These are phyloP conservation scores for Mionectes olivaceus DNA, from an alignment of 2,797 vertebrate species.

Conservation along the genomic window DNA sequence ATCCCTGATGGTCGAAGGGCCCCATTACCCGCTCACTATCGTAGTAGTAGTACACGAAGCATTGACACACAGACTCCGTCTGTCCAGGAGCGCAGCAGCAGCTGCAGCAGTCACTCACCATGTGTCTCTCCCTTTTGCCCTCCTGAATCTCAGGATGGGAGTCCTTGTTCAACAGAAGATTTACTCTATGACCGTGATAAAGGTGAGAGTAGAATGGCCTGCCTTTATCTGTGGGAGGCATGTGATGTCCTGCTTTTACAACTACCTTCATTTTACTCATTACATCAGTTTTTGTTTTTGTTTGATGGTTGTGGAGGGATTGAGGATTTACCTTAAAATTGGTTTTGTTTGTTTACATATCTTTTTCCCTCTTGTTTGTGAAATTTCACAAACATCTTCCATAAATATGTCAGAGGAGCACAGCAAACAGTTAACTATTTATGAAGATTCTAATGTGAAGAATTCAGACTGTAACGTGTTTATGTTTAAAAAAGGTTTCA, in stretches of 20 bases:
- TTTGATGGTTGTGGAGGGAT: slow-evolving; percentile 54
- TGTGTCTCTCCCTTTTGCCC: slow-evolving; percentile 86
- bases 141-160: slow-evolving; percentile 88
- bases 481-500: neutral
- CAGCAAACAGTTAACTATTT: slow-evolving; percentile 70
- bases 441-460: slow-evolving; percentile 46
- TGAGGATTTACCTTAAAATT: slow-evolving; percentile 46
- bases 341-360: slow-evolving; percentile 73
- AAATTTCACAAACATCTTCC: slow-evolving; percentile 84
- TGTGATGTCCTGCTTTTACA: slow-evolving; percentile 60
- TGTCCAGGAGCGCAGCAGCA: slow-evolving; percentile 90
- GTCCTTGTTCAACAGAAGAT: slow-evolving; percentile 91
- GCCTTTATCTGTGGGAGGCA: neutral
- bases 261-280: slow-evolving; percentile 74
- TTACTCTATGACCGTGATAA: slow-evolving; percentile 92
- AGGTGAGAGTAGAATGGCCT: slow-evolving; percentile 80
- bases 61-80: slow-evolving; percentile 93
- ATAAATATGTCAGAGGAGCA: slow-evolving; percentile 82
- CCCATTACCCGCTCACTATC: slow-evolving; percentile 88
- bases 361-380: slow-evolving; percentile 77
- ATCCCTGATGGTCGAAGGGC: slow-evolving; percentile 91
- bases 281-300: slow-evolving; percentile 63
- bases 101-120: slow-evolving; percentile 89
- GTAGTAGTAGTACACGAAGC: slow-evolving; percentile 88
- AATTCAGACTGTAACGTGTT: slow-evolving; percentile 2